Base-by-base conservation (phyloP, 2,113 vertebrate species). In the Polypterus senegalus region DNA sequence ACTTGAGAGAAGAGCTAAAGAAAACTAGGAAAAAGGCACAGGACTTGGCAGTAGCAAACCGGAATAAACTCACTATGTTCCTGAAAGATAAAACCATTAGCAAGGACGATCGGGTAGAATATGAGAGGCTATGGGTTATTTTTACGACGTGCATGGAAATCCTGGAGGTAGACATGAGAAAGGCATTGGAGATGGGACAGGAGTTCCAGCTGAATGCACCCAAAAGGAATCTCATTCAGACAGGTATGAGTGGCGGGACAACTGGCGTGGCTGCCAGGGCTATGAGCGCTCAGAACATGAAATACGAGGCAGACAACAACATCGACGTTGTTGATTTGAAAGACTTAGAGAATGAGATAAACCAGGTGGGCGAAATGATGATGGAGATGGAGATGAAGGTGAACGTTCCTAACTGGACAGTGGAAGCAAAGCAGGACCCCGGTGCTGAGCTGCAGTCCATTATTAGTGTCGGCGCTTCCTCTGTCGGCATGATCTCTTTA, bases 381-480 rank as follows among this genome's bases (percentile, higher is more conserved):
- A 85, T 92, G 63, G 91, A 97, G 76, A 97, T 99, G 96, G 96
- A 99, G 74, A 92, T 91, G 93, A 97, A 97, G 73, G 94, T 99
- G 67, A 94, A 84, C 74, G 96, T 99, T 58, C 93, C 91, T n/a
- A 93, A 90, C 59, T 99, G 96, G 96, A 92, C 93, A 0, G 93
- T 98, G 48, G 93, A 96, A 72, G 91, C 95, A 47, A 93, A 92
- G 71, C 92, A 93, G 75, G 86, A 90, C 59, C 85, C 90, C 0
- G 94, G 94, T 3, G 91, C 93, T 0, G 96, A 97, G 77, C 88
- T 98, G 6, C 91, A 90, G 67, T 90, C 91, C 72, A 86, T 85
- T 48, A 73, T 83, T 75, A 92, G 89, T 3, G 76, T 85, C 1
- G 89, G 88, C 0, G 90, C 89, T 59, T 93, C 91, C 59, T 95